Percentiles rank a stretch among this genome's conserved stretches.
phyloP scores from a whole-genome alignment of 2,113 vertebrate genomes.

The Spermophilus dauricus region DNA sequence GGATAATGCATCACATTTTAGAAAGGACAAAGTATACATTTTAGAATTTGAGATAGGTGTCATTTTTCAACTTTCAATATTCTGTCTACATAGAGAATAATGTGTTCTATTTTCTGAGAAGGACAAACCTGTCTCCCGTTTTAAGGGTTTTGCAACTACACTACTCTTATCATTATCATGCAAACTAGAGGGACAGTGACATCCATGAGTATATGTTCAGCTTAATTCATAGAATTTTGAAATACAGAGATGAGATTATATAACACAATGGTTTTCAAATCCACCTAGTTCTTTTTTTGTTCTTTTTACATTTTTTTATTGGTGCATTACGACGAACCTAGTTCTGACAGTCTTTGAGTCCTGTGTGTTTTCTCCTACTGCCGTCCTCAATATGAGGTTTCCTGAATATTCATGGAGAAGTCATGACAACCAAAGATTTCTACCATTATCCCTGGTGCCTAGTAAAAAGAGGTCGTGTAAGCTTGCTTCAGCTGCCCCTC shows the following conservation, averaged over 20 bases:
- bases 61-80: slow-evolving; percentile 35
- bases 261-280: neutral
- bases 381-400: neutral
- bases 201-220: neutral
- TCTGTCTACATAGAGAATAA: neutral
- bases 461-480: neutral
- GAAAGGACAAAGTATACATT: neutral
- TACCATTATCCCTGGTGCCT: rapidly evolving
- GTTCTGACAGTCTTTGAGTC: neutral
- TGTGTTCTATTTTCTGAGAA: neutral
- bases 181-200: neutral
- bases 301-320: no score
- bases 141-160: neutral
- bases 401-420: neutral
- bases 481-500: neutral
- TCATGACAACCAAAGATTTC: neutral
- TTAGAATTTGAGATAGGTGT: slow-evolving; percentile 33
- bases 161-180: neutral
- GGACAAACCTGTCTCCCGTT: neutral
- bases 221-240: neutral
- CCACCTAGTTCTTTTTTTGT: no score
- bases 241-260: neutral
- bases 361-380: neutral
- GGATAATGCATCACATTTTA: neutral
- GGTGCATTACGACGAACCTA: no score